A percentile compares a stretch with the other conserved stretches of the same genome.
These are phyloP conservation scores for Melieria picta DNA, from an alignment of 2,888 invertebrate genomes.

Conservation along the genomic window DNA sequence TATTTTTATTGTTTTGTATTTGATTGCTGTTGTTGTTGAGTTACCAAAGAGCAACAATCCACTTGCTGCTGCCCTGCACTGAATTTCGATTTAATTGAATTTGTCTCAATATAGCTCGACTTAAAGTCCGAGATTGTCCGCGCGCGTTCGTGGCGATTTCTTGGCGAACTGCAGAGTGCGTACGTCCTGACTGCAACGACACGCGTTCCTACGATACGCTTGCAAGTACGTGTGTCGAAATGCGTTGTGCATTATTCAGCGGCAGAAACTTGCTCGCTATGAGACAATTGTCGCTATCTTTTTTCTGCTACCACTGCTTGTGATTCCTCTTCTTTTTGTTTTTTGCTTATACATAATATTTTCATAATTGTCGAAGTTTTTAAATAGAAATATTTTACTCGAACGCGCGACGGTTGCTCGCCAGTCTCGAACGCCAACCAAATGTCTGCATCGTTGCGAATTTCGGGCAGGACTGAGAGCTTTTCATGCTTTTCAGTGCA, in stretches of 20 bases:
- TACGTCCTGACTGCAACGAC: no score
- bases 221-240: no score
- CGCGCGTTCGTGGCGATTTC: no score
- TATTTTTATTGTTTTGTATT: slow-evolving; percentile 38
- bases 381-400: slow-evolving; percentile 31
- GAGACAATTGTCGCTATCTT: no score
- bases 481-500: slow-evolving; percentile 41
- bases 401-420: slow-evolving; percentile 15
- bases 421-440: slow-evolving; percentile 19
- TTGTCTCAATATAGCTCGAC: background rate
- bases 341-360: background rate
- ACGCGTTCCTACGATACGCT: no score
- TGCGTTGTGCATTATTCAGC: no score
- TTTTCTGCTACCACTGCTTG: no score
- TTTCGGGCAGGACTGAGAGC: slow-evolving; percentile 65
- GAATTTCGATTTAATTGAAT: background rate
- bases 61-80: background rate
- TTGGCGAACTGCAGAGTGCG: no score
- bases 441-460: slow-evolving; percentile 63
- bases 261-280: no score
- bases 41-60: background rate
- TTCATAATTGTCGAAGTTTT: slow-evolving; percentile 26
- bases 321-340: no score
- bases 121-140: background rate
- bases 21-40: background rate